These are phyloP conservation scores for Heliothis virescens DNA, from an alignment of 1,140 invertebrate species.

Conservation along the genomic window DNA sequence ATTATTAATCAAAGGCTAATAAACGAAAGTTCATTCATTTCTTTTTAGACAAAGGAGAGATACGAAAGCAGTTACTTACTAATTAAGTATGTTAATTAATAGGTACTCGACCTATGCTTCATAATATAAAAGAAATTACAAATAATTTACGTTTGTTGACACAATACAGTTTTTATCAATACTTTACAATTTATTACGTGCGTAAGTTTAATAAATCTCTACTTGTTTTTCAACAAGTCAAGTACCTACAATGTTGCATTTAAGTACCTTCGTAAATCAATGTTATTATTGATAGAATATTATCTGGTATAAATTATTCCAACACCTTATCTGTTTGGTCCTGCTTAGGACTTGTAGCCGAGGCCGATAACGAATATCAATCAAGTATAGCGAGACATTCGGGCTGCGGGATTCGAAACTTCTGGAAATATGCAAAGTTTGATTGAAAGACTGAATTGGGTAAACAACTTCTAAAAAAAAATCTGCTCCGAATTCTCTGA, in stretches of 20 bases:
- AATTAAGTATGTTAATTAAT: too few relatives aligned
- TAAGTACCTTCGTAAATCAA: conserved; percentile 22
- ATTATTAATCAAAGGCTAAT: too few relatives aligned
- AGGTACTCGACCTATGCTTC: neutral
- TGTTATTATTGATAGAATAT: neutral
- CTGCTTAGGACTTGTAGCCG: conserved; percentile 7
- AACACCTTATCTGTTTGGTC: conserved; percentile 23
- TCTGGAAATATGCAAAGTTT: neutral
- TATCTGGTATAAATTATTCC: conserved; percentile 27
- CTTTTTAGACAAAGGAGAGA: too few relatives aligned
- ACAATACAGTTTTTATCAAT: conserved; percentile 31
- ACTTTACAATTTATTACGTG: conserved; percentile 1
- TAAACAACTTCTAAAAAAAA: too few relatives aligned
- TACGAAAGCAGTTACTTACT: too few relatives aligned
- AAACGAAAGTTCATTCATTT: too few relatives aligned
- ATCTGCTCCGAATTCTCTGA: too few relatives aligned
- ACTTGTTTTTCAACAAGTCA: conserved; percentile 27
- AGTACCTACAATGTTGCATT: conserved; percentile 32
- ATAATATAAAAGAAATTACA: neutral
- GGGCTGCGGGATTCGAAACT: neutral
- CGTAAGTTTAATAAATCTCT: conserved; percentile 20
- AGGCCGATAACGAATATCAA: neutral
- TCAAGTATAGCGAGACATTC: neutral
- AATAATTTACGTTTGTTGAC: neutral
- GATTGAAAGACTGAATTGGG: too few relatives aligned